Conservation (phyloP, 1,140 invertebrate genomes). For the Zaprionus nigranus region DNA sequence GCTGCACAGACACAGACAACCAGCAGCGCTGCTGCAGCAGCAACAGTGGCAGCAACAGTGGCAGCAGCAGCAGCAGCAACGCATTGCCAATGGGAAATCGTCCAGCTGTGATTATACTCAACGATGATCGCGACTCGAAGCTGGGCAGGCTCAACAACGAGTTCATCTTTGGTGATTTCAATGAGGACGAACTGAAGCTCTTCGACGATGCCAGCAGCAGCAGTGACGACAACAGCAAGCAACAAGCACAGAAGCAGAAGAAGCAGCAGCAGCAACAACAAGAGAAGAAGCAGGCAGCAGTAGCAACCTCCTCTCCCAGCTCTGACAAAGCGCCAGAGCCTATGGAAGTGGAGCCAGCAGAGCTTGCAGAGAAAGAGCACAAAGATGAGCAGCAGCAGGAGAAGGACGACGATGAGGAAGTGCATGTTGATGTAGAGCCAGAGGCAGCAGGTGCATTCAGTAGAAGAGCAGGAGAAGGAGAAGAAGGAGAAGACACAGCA, state of each 20-base stretch:
- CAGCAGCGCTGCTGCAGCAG: neutral
- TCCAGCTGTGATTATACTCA: conserved; percentile 87
- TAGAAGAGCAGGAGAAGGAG: neutral
- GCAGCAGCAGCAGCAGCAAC: too few species aligned
- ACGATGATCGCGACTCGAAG: conserved; percentile 84
- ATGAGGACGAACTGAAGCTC: conserved; percentile 80
- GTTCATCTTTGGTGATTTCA: conserved; percentile 83
- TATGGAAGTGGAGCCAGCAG: neutral
- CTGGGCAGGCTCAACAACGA: conserved; percentile 64
- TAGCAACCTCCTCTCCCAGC: neutral
- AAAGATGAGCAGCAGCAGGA: conserved; percentile 25
- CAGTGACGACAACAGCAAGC: conserved; percentile 8
- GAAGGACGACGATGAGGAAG: neutral
- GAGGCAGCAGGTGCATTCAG: conserved; percentile 11
- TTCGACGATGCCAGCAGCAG: conserved; percentile 59
- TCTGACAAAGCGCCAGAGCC: neutral
- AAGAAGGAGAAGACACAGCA: conserved; percentile 7
- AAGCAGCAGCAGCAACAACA: conserved; percentile 7
- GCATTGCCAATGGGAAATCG: conserved; percentile 60
- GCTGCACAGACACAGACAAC: conserved; percentile 18
- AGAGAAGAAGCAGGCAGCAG: neutral
- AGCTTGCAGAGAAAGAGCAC: neutral
- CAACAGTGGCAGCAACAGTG: too few species aligned
- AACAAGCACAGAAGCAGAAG: neutral
- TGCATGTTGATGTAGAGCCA: conserved; percentile 38